Evolutionary conservation across 2,797 vertebrate species (phyloP).

Genomic region (Brachyalestes nurse): DNA sequence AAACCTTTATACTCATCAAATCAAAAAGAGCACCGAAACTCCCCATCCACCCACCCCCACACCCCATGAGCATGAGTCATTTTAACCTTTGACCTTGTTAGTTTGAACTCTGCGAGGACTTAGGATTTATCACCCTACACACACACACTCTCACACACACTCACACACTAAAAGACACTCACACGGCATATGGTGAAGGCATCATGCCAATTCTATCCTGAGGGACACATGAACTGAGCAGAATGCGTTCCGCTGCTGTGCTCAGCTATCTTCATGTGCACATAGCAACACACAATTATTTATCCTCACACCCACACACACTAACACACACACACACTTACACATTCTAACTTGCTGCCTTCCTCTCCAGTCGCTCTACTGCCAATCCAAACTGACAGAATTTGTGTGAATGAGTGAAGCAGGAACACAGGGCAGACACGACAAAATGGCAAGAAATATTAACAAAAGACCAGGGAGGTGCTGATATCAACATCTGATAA

Average conservation of each 20-base stretch:
- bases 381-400: not conserved
- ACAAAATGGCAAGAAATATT: not conserved
- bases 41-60: not conserved
- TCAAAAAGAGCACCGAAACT: not conserved
- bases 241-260: slow-evolving; percentile 35
- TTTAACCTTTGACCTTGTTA: slow-evolving; percentile 53
- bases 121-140: slow-evolving; percentile 39
- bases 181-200: slow-evolving; percentile 45
- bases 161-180: slow-evolving; percentile 30
- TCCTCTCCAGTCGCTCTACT: not conserved
- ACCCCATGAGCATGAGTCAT: slow-evolving; percentile 18
- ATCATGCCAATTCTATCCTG: slow-evolving; percentile 24
- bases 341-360: not conserved
- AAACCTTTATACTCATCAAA: not conserved
- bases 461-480: not conserved
- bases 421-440: not conserved
- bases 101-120: slow-evolving; percentile 46
- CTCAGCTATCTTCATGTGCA: slow-evolving; percentile 19
- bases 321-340: not conserved
- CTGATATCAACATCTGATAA: not conserved
- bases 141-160: slow-evolving; percentile 27
- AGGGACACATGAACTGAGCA: slow-evolving; percentile 21
- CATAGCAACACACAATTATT: slow-evolving; percentile 1
- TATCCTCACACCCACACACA: slow-evolving; percentile 12
- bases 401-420: not conserved